phyloP scores from a whole-genome alignment of 2,797 vertebrate species.

The Gorsachius magnificus region DNA sequence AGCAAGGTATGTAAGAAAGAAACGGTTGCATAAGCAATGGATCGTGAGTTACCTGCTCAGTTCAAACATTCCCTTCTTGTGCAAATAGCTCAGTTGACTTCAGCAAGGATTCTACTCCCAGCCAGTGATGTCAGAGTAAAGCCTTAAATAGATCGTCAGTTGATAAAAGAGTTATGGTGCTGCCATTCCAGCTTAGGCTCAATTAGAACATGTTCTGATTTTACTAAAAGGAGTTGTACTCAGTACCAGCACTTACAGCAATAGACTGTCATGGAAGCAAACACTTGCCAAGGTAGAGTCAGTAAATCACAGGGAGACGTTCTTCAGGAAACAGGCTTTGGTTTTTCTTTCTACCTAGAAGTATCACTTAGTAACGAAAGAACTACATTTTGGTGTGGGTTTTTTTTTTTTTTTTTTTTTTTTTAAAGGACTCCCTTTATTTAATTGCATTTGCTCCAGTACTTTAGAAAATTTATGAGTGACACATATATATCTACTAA shows the following conservation, averaged over 20 bases:
- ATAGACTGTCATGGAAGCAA: neutral
- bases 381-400: neutral
- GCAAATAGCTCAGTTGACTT: neutral
- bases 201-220: neutral
- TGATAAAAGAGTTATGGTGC: neutral
- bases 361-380: neutral
- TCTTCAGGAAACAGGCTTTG: neutral
- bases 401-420: too few species aligned
- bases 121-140: neutral
- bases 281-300: neutral
- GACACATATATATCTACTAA: slow-evolving; percentile 28
- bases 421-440: neutral
- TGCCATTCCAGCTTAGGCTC: neutral
- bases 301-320: neutral
- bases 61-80: neutral
- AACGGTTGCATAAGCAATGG: neutral
- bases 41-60: neutral
- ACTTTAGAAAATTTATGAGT: slow-evolving; percentile 24
- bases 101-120: neutral
- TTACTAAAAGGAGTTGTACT: neutral
- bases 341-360: neutral
- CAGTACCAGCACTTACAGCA: neutral
- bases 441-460: slow-evolving; percentile 15
- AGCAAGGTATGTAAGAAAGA: neutral
- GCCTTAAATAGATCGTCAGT: neutral